Percentiles rank a stretch among this genome's conserved stretches.
Evolutionary conservation across 2,797 vertebrate species (phyloP).

Genomic region (Poecilia gillii): DNA sequence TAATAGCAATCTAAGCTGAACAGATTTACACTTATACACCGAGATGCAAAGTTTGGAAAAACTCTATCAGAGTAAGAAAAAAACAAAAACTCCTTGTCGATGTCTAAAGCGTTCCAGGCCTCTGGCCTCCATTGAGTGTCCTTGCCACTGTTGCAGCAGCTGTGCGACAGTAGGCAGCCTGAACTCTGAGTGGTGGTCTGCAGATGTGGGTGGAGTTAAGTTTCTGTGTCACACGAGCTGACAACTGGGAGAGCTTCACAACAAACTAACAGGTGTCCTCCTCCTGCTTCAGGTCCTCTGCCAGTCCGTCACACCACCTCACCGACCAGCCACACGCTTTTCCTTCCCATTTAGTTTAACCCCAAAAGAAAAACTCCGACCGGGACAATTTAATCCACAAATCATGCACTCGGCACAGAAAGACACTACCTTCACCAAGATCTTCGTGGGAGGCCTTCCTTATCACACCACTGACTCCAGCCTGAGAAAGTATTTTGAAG

Average conservation of each 20-base stretch:
- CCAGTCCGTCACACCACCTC: conserved; percentile 6
- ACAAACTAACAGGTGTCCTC: conserved; percentile 74
- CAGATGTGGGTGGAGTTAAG: conserved; percentile 70
- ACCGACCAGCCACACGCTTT: conserved; percentile 1
- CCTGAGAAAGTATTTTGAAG: conserved; percentile 96
- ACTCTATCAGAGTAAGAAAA: not conserved
- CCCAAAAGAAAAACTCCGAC: conserved; percentile 7
- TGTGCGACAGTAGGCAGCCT: conserved; percentile 40
- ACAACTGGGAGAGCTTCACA: conserved; percentile 70
- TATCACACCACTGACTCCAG: conserved; percentile 97
- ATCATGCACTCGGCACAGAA: conserved; percentile 98
- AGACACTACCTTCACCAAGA: conserved; percentile 97
- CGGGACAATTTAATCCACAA: conserved; percentile 1
- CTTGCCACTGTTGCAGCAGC: conserved; percentile 38
- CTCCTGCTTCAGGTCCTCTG: conserved; percentile 26
- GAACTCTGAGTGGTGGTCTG: conserved; percentile 38
- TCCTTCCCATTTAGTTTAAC: conserved; percentile 8
- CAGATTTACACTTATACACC: not conserved
- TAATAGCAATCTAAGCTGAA: not conserved
- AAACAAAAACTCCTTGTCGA: not conserved
- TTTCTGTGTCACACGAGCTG: conserved; percentile 60
- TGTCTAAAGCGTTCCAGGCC: not conserved
- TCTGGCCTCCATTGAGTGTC: conserved; percentile 4
- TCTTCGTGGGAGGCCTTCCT: conserved; percentile 95
- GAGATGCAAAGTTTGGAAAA: not conserved